Evolutionary conservation across 2,797 vertebrate genomes (phyloP), one percentile per base, ranked within the genome.

Genomic region (Xyrichtys novacula): DNA sequence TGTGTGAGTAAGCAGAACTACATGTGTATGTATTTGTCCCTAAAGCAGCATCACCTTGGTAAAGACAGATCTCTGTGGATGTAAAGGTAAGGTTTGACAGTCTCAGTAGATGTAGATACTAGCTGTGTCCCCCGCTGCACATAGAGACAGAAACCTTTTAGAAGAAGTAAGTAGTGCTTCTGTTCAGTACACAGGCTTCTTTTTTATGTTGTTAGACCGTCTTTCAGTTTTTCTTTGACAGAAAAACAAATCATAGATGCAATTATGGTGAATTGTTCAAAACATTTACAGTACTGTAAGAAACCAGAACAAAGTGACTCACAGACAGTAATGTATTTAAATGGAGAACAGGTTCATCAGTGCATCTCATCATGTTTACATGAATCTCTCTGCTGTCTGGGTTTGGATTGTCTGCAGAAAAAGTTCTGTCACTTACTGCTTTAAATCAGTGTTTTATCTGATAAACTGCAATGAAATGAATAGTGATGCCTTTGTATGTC

Each of bases 81-180:
- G 25, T 23, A 22, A 70, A 91, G 91, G 88, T 92, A 90, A 89
- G 87, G 38, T 54, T 59, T 47, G 32, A 36, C 23, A 29, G 66
- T 68, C 2, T 62, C 15, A 42, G 20, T 76, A 62, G 64, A 69
- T 46, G 57, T 78, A 80, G 69, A 48, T 20, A 2, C 20, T 65
- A 87, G 70, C 12, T 68, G 53, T 64, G 20, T 38, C 29, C 57
- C 42, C 23, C 65, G n/a, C 64, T n/a, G 44, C 22, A 29, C 16
- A 4, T 75, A 79, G 54, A 70, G 28, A 39, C 55, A 74, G 52
- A 67, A 52, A 15, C 50, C 15, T 42, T n/a, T 6, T 46, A 46
- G 44, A 4, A 14, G 20, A 10, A 44, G 50, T 54, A 50, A 43
- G 5, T 64, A 59, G 46, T 64, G 22, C 39, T 26, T 49, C 7